These are phyloP conservation scores for Heterotis niloticus DNA, from an alignment of 2,113 vertebrate genomes.

Conservation along the genomic window DNA sequence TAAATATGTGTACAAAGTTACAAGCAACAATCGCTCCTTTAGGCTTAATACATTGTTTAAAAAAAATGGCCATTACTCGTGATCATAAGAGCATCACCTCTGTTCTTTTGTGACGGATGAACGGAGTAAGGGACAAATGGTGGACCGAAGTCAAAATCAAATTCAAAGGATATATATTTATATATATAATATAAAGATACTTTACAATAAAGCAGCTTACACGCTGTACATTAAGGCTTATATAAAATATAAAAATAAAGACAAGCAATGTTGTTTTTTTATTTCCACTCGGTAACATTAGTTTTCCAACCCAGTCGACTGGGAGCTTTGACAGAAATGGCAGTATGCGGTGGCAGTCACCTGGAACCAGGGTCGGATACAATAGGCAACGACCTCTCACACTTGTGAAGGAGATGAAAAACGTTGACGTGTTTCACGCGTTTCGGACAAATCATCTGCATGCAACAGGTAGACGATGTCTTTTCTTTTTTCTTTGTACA, in stretches of 20 bases:
- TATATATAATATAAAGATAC: conserved; percentile 70
- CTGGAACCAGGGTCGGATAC: conserved; percentile 46
- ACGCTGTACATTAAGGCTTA: conserved; percentile 79
- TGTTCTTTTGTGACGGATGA: conserved; percentile 59
- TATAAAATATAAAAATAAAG: conserved; percentile 80
- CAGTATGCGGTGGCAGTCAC: conserved; percentile 59
- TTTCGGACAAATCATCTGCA: conserved; percentile 71
- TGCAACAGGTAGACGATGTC: conserved; percentile 69
- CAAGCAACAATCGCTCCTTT: conserved; percentile 71
- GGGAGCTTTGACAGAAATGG: conserved; percentile 57
- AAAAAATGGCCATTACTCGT: conserved; percentile 63
- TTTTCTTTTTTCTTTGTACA: conserved; percentile 68
- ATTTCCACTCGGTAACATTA: conserved; percentile 34
- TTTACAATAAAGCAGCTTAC: conserved; percentile 73
- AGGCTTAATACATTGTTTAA: conserved; percentile 65
- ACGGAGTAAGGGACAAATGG: conserved; percentile 49
- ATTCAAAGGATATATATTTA: conserved; percentile 52
- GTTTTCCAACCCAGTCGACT: conserved; percentile 53
- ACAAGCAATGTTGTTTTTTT: conserved; percentile 67
- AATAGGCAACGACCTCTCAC: conserved; percentile 53
- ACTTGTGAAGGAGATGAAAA: conserved; percentile 66
- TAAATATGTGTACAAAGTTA: conserved; percentile 83
- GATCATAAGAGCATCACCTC: conserved; percentile 44
- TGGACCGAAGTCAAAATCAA: conserved; percentile 53
- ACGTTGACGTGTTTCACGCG: conserved; percentile 68